Evolutionary conservation across 2,113 vertebrate species (phyloP).

Genomic region (Psephotus haematonotus): DNA sequence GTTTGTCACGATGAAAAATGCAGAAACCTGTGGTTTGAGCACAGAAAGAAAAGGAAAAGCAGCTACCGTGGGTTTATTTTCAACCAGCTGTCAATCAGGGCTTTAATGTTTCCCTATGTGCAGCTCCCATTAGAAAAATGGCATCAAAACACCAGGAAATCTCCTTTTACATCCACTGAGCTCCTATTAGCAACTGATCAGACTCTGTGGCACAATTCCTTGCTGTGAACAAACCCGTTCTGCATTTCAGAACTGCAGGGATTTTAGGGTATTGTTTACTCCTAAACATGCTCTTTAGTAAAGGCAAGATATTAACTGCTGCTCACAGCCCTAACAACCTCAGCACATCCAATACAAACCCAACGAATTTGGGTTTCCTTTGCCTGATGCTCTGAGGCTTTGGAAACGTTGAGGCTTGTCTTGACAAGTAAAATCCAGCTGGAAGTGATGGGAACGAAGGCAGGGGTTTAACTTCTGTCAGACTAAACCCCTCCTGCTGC

Average conservation of each 20-base stretch:
- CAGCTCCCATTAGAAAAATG: not conserved
- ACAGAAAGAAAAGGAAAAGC: not conserved
- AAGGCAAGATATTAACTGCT: not conserved
- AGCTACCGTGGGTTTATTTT: not conserved
- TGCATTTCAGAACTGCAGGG: not conserved
- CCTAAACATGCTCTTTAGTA: not conserved
- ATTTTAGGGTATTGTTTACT: not conserved
- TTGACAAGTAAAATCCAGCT: not conserved
- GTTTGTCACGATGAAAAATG: not conserved
- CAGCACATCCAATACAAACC: not conserved
- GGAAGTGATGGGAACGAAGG: not conserved
- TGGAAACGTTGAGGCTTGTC: rapidly evolving
- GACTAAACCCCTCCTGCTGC: not conserved
- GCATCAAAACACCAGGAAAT: not conserved
- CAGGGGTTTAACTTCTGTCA: not conserved
- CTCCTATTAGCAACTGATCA: not conserved
- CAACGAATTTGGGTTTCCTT: not conserved
- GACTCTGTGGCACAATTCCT: not conserved
- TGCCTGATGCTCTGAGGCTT: not conserved
- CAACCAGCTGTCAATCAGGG: not conserved
- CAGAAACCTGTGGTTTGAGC: not conserved
- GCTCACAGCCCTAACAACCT: not conserved
- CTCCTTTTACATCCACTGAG: not conserved
- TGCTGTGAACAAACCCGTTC: not conserved
- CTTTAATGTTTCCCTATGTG: not conserved